Base-by-base conservation (phyloP, 2,113 vertebrate species). In the Odocoileus virginianus region DNA sequence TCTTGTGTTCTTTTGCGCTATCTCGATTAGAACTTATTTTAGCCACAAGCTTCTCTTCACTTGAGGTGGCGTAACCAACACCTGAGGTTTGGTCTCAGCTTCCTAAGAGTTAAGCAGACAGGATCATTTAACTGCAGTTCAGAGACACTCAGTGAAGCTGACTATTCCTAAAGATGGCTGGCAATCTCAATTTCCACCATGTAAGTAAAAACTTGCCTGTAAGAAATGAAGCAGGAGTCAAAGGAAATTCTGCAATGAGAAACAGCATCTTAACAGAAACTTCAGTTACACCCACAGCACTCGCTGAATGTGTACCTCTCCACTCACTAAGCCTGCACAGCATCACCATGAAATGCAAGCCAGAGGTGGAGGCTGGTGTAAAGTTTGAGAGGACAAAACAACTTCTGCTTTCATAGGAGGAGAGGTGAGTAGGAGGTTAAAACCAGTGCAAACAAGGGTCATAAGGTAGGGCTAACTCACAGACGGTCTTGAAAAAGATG, bases 91-190 rank as follows among this genome's bases (percentile, higher is more conserved):
- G 61, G 83, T 60, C 40, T 79, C 60, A 55, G 91, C 15, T 43
- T 85, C 61, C 2, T 27, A 25, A 36, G 1, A 15, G 78, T 78
- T 79, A 95, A 94, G 52, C 3, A 89, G 89, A 87, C 58, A 92
- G 40, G 82, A 74, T 97, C 86, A 85, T 84, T 95, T 96, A 97
- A 86, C 89, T 64, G 78, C 7, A 58, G 40, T 40, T 98, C 50
- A 67, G 94, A 96, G 88, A 52, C 52, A 23, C 4, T 45, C 19
- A 84, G 93, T 74, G 47, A 93, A 82, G 60, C 58, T 47, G 40
- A 84, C 87, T 94, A 55, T 64, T 96, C 82, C 85, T 78, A 96
- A 91, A 97, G 90, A 94, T 12, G 95, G 81, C 55, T 96, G 94
- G 79, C 58, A 85, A 79, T 61, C 79, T 87, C 36, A 3, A 43